Conservation (phyloP, 2,113 vertebrate genomes). For the Larimichthys polyactis region DNA sequence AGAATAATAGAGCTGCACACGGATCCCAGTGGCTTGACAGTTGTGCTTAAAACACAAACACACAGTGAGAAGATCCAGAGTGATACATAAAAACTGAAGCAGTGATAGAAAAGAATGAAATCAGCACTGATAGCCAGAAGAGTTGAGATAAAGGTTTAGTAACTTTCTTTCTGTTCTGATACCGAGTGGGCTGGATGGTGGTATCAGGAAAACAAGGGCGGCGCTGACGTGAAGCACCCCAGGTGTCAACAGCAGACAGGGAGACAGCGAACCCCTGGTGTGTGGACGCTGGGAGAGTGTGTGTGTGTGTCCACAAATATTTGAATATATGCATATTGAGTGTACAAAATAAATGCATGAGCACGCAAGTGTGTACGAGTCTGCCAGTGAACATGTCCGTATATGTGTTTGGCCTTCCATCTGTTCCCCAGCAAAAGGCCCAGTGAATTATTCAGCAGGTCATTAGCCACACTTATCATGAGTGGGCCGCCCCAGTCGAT, state of each 20-base stretch:
- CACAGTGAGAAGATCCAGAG: conserved; percentile 18
- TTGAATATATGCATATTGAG: conserved; percentile 55
- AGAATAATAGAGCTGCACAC: conserved; percentile 25
- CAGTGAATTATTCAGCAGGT: conserved; percentile 84
- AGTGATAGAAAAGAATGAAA: conserved; percentile 30
- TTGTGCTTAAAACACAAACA: conserved; percentile 43
- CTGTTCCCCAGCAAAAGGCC: conserved; percentile 69
- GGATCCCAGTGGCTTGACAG: conserved; percentile 11
- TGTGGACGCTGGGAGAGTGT: conserved; percentile 8
- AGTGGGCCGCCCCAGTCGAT: conserved; percentile 78
- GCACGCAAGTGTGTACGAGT: conserved; percentile 40
- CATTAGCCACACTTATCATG: conserved; percentile 84
- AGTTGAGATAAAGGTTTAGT: conserved; percentile 49
- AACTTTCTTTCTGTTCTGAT: conserved; percentile 53
- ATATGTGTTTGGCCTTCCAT: conserved; percentile 71
- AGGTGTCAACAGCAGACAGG: conserved; percentile 62
- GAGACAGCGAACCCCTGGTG: conserved; percentile 38
- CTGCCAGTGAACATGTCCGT: conserved; percentile 45
- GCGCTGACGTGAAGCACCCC: conserved; percentile 70
- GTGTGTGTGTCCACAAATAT: conserved; percentile 22
- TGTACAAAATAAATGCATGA: conserved; percentile 34
- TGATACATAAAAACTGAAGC: conserved; percentile 15
- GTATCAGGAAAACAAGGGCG: conserved; percentile 60
- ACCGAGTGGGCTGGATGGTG: conserved; percentile 34
- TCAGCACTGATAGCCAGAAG: conserved; percentile 5